Conservation (phyloP, 2,888 invertebrate species). For the Sympetrum striolatum region DNA sequence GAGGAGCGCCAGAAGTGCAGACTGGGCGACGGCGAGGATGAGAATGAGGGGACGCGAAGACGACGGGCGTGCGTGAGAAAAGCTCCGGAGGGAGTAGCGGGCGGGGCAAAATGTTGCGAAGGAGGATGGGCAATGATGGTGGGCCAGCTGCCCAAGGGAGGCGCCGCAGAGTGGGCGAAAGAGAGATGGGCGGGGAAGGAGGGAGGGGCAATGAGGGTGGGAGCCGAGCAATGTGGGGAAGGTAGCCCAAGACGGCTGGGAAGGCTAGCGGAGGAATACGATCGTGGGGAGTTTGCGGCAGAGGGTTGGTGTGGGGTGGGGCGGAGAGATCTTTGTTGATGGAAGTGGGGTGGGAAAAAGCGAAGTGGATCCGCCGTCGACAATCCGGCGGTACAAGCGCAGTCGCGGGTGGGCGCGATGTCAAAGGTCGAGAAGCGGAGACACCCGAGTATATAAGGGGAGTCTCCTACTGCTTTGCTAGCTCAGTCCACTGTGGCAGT, state of each 20-base stretch:
- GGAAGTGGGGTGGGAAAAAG: background rate
- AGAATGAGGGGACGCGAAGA: background rate
- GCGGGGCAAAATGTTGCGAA: background rate
- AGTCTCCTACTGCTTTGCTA: background rate
- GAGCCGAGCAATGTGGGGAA: background rate
- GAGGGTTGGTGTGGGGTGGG: background rate
- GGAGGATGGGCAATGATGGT: background rate
- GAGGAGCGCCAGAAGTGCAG: background rate
- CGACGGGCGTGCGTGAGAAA: background rate
- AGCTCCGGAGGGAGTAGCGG: background rate
- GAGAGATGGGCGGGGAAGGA: background rate
- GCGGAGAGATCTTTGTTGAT: background rate
- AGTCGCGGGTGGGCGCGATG: constrained; percentile 16
- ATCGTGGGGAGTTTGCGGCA: constrained; percentile 1
- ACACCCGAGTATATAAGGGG: constrained; percentile 19
- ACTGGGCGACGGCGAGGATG: background rate
- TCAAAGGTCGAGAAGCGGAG: constrained; percentile 32
- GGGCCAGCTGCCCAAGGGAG: background rate
- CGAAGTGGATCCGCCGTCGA: background rate
- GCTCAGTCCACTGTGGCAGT: constrained; percentile 25
- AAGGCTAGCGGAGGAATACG: constrained; percentile 31
- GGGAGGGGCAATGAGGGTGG: background rate
- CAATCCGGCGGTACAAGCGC: background rate
- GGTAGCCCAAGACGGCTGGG: constrained; percentile 29
- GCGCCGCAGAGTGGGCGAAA: background rate